A percentile compares a stretch with the other conserved stretches of the same genome.
Evolutionary conservation across 2,888 invertebrate genomes (phyloP).

Genomic region (Cyclophora punctaria): DNA sequence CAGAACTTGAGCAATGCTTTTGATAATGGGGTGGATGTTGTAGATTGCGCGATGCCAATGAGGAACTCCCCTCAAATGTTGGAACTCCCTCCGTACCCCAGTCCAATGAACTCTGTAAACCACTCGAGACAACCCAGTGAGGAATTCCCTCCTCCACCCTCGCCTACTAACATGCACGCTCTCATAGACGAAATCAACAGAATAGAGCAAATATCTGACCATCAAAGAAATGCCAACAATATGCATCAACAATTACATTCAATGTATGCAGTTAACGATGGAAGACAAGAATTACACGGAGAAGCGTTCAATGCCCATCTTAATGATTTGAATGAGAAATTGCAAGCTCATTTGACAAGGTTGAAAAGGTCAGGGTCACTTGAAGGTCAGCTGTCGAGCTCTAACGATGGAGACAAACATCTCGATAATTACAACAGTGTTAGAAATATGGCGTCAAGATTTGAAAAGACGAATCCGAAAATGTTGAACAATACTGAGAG

Average conservation of each 20-base stretch:
- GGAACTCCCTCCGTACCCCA: slow-evolving; percentile 87
- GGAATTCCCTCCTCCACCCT: slow-evolving; percentile 93
- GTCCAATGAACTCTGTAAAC: slow-evolving; percentile 82
- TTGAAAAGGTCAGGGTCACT: slow-evolving; percentile 54
- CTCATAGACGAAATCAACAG: slow-evolving; percentile 77
- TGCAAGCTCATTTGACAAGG: slow-evolving; percentile 85
- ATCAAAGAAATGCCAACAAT: not conserved
- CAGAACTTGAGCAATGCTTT: slow-evolving; percentile 58
- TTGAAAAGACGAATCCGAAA: slow-evolving; percentile 73
- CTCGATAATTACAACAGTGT: slow-evolving; percentile 70
- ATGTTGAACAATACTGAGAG: slow-evolving; percentile 44
- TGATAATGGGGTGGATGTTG: slow-evolving; percentile 77
- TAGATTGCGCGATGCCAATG: slow-evolving; percentile 73
- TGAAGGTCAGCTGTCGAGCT: slow-evolving; percentile 53
- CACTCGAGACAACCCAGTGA: slow-evolving; percentile 92
- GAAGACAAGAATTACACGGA: not conserved
- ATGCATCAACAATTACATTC: slow-evolving; percentile 9
- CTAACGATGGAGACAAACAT: slow-evolving; percentile 33
- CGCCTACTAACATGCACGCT: slow-evolving; percentile 81
- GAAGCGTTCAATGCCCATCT: slow-evolving; percentile 18
- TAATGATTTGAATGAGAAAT: slow-evolving; percentile 83
- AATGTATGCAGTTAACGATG: slow-evolving; percentile 1
- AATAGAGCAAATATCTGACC: slow-evolving; percentile 44
- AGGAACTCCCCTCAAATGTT: slow-evolving; percentile 62
- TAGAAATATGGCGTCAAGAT: slow-evolving; percentile 87